A percentile compares a stretch with the other conserved stretches of the same genome.
phyloP scores from a whole-genome alignment of 2,797 vertebrate species.

The Rhabdomys pumilio region DNA sequence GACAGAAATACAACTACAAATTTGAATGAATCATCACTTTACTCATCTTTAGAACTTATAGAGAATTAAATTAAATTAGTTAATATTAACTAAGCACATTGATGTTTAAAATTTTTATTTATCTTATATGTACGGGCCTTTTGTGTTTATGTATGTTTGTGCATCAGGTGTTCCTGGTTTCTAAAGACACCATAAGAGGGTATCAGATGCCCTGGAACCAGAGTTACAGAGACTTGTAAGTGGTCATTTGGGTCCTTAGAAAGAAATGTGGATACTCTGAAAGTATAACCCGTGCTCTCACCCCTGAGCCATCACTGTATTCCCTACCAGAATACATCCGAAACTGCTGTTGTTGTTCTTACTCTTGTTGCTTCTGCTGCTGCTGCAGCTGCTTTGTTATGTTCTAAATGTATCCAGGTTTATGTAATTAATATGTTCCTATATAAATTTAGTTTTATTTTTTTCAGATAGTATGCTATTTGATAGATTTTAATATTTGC shows the following conservation, averaged over 20 bases:
- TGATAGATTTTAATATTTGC: slow-evolving; percentile 65
- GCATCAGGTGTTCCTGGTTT: neutral
- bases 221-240: neutral
- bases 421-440: slow-evolving; percentile 33
- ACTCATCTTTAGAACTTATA: slow-evolving; percentile 2
- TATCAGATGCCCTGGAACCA: neutral
- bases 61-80: neutral
- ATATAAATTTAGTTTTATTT: neutral
- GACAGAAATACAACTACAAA: neutral
- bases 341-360: neutral
- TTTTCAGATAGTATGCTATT: neutral
- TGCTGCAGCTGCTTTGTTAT: neutral
- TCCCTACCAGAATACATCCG: neutral
- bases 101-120: too few species aligned
- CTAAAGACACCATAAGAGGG: neutral
- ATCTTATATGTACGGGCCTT: neutral
- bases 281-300: neutral
- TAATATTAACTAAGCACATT: neutral
- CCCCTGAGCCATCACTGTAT: neutral
- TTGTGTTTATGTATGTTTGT: neutral
- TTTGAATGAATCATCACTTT: neutral
- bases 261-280: neutral
- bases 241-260: neutral
- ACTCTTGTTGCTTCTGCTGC: neutral
- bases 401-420: neutral